Percentiles rank a stretch among this genome's conserved stretches.
Evolutionary conservation across 2,797 vertebrate genomes (phyloP).

Genomic region (Bovichtus variegatus): DNA sequence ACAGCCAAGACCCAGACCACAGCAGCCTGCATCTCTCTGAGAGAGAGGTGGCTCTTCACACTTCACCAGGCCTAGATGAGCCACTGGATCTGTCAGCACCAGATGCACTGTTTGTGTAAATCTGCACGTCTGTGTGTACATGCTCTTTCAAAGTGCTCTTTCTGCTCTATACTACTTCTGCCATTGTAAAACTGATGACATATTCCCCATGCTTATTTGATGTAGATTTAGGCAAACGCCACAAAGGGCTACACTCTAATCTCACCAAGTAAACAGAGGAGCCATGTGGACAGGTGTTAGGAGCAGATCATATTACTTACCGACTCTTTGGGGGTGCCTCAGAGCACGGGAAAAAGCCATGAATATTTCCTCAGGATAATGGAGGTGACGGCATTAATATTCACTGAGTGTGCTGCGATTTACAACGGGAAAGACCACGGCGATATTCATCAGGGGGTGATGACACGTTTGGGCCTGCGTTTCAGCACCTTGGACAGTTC

Average conservation of each 20-base stretch:
- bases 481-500: slow-evolving; percentile 53
- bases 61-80: slow-evolving; percentile 70
- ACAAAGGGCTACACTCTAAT: slow-evolving; percentile 46
- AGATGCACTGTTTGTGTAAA: slow-evolving; percentile 63
- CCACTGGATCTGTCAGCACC: slow-evolving; percentile 71
- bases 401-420: slow-evolving; percentile 65
- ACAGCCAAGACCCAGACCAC: slow-evolving; percentile 77
- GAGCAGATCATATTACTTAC: slow-evolving; percentile 68
- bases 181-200: slow-evolving; percentile 6
- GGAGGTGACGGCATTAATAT: slow-evolving; percentile 73
- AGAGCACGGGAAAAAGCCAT: slow-evolving; percentile 56
- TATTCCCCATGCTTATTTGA: slow-evolving; percentile 10
- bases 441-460: slow-evolving; percentile 48
- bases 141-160: slow-evolving; percentile 32
- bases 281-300: slow-evolving; percentile 68
- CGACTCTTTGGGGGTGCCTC: slow-evolving; percentile 69
- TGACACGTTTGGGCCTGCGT: slow-evolving; percentile 18
- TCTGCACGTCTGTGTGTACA: slow-evolving; percentile 28
- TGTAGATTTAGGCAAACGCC: not conserved
- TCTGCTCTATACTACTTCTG: slow-evolving; percentile 9
- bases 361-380: slow-evolving; percentile 78
- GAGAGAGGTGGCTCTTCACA: slow-evolving; percentile 68
- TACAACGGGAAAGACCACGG: slow-evolving; percentile 61
- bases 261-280: slow-evolving; percentile 49
- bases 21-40: slow-evolving; percentile 61